Base-by-base conservation (phyloP, 2,888 invertebrate species). In the Liposcelis brunnea region DNA sequence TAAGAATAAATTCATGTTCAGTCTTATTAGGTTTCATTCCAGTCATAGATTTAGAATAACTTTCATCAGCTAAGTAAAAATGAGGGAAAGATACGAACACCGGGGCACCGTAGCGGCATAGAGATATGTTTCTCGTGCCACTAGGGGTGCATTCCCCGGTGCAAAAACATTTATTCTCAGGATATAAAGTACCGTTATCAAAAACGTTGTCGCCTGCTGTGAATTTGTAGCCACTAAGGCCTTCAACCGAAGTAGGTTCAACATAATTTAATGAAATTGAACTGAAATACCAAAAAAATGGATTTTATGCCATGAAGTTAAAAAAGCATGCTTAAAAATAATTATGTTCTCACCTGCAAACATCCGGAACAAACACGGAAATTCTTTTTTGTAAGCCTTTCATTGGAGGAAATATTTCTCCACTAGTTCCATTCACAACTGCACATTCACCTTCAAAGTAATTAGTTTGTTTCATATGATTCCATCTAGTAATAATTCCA, bases 41-140 rank as follows among this genome's bases (percentile, higher is more conserved):
- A 0, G 64, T 63, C 0, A 90, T 67, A 33, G 69, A 69, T 46
- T 69, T 55, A 8, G 66, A 56, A 55, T 84, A 86, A 50, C 65
- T 65, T 0, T 71, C 68, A 61, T 85, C 82, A 0, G 79, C 75
- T 55, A 79, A 60, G 52, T 79, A 75, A 64, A 87, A 87, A 60
- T 90, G 87, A 1, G 90, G 89, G 54, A 77, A 74, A 0, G 84
- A 80, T 18, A 85, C 71, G 61, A 79, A 82, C 11, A 80, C 81
- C 1, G 90, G 89, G n/a, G 87, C 83, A 43, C 79, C 80, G 61
- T 68, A 77, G 49, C 80, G 75, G 56, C 86, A 86, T 21, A 61
- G 60, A 1, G 81, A 79, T 52, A 85, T 77, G 58, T 83, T 77
- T 7, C 83, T 68, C 0, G 77, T 71, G 5, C 85, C 86, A 52